A percentile compares a stretch with the other conserved stretches of the same genome.
phyloP scores from a whole-genome alignment of 2,888 invertebrate species.

The Resseliella maxima region DNA sequence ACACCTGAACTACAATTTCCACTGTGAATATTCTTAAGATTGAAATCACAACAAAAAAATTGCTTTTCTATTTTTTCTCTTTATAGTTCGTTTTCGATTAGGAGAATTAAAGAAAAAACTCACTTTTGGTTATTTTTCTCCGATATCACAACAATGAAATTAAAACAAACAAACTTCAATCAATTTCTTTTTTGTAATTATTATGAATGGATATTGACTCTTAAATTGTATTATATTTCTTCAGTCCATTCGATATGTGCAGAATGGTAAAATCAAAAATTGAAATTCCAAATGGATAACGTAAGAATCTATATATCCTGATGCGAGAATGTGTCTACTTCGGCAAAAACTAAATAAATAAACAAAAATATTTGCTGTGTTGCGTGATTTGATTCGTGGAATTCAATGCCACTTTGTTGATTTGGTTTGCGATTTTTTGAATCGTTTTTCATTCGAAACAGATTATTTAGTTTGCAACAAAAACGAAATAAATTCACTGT shows the following conservation, averaged over 20 bases:
- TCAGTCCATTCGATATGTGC: constrained; percentile 36
- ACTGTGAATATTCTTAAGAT: too few relatives aligned
- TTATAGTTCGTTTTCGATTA: neutral
- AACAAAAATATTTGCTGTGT: constrained; percentile 33
- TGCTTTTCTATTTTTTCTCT: neutral
- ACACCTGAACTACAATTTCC: too few relatives aligned
- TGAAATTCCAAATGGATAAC: neutral
- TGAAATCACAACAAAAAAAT: too few relatives aligned
- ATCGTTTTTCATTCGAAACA: neutral
- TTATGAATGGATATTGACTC: neutral
- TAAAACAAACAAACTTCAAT: neutral
- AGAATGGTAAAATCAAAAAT: neutral
- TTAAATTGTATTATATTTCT: neutral
- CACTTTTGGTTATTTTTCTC: constrained; percentile 21
- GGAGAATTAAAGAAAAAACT: constrained; percentile 2
- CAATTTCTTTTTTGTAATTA: neutral
- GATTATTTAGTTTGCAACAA: neutral
- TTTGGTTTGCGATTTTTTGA: neutral
- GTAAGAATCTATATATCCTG: neutral
- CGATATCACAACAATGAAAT: constrained; percentile 6
- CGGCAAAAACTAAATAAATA: constrained; percentile 26
- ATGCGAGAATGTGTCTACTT: neutral
- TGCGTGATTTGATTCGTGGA: constrained; percentile 21
- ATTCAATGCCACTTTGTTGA: constrained; percentile 21
- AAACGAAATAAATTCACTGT: neutral